Evolutionary conservation across 2,797 vertebrate genomes (phyloP).

Genomic region (Dermochelys coriacea): DNA sequence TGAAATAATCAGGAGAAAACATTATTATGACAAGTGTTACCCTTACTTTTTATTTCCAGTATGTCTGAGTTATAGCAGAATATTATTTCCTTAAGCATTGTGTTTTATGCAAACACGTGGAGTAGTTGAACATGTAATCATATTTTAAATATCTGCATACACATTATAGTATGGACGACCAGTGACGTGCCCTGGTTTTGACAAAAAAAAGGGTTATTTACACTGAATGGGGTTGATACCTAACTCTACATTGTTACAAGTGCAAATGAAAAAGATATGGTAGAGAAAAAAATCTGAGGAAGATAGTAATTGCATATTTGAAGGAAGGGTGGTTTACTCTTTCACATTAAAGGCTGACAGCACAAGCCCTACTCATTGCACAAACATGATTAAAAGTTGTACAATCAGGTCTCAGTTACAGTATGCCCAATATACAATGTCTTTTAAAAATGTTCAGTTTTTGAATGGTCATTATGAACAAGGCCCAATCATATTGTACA

Average conservation of each 20-base stretch:
- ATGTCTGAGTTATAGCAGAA: neutral
- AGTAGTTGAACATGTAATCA: neutral
- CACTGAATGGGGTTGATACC: neutral
- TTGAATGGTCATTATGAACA: neutral
- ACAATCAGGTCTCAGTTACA: neutral
- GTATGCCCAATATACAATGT: neutral
- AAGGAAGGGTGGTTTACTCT: neutral
- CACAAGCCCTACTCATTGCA: neutral
- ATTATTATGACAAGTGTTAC: neutral
- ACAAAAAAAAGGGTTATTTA: neutral
- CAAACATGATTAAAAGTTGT: neutral
- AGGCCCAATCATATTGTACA: neutral
- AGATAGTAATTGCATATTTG: neutral
- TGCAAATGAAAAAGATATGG: neutral
- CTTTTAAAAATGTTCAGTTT: neutral
- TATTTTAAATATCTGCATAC: neutral
- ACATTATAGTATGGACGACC: neutral
- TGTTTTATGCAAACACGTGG: neutral
- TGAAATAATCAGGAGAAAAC: neutral
- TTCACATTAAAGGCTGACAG: fast-evolving
- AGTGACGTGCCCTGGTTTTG: neutral
- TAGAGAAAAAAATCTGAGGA: neutral
- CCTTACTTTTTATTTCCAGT: neutral
- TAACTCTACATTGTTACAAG: neutral
- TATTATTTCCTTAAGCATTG: neutral